A percentile compares a stretch with the other conserved stretches of the same genome.
Evolutionary conservation across 2,113 vertebrate genomes (phyloP).

Genomic region (Syngnathus typhle): DNA sequence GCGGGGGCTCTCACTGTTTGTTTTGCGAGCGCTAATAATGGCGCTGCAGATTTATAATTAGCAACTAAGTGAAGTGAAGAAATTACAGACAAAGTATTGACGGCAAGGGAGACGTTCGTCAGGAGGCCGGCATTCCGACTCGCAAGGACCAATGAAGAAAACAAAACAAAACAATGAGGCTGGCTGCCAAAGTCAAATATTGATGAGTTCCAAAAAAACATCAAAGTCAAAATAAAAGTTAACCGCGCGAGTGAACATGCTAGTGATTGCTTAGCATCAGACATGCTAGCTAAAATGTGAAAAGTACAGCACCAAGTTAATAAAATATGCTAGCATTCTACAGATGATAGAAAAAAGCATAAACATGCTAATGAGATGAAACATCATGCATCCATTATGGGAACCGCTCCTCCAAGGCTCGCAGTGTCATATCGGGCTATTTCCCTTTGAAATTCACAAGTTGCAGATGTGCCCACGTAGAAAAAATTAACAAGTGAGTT

Average conservation of each 20-base stretch:
- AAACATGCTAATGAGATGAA: not conserved
- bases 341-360: not conserved
- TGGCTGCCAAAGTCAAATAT: not conserved
- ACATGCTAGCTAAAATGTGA: not conserved
- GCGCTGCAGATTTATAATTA: constrained; percentile 63
- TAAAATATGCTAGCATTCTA: no score
- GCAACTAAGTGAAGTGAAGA: constrained; percentile 69
- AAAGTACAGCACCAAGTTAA: no score
- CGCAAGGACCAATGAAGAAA: constrained; percentile 7
- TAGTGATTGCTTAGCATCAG: not conserved
- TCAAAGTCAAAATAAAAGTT: not conserved
- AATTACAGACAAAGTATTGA: constrained; percentile 62
- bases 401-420: not conserved
- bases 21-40: constrained; percentile 64
- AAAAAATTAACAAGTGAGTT: not conserved
- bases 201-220: not conserved
- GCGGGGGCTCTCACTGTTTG: constrained; percentile 61
- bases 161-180: not conserved
- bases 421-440: not conserved
- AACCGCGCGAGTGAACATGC: no score
- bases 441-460: not conserved
- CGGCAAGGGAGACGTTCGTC: constrained; percentile 54
- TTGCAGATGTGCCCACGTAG: not conserved
- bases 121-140: constrained; percentile 47
- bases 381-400: not conserved